Conservation (phyloP, 1,140 invertebrate species). For the Pararge aegeria region DNA sequence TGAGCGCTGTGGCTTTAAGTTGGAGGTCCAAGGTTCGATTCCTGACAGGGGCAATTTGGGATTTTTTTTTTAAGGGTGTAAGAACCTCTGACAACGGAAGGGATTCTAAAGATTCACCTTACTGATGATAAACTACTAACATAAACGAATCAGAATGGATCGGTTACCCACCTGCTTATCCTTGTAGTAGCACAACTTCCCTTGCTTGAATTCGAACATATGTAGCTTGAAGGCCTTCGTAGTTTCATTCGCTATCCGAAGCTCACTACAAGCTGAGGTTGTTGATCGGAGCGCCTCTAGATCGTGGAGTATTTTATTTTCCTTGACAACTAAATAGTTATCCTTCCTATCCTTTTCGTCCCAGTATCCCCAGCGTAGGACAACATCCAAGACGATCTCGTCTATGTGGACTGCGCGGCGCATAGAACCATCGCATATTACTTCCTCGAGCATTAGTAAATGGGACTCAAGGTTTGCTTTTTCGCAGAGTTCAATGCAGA, state of each 20-base stretch:
- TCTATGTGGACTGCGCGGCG: conserved; percentile 88
- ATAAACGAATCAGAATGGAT: background rate
- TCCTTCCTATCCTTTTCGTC: conserved; percentile 89
- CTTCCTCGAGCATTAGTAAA: conserved; percentile 87
- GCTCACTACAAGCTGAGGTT: conserved; percentile 82
- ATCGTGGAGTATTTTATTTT: conserved; percentile 74
- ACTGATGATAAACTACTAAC: too few species aligned
- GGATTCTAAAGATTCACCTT: too few species aligned
- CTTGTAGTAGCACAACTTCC: conserved; percentile 89
- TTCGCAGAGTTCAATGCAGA: conserved; percentile 84
- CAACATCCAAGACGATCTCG: conserved; percentile 84
- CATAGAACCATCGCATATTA: conserved; percentile 85
- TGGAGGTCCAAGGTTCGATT: too few species aligned
- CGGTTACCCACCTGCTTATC: conserved; percentile 83
- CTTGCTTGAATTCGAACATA: conserved; percentile 89
- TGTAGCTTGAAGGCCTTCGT: conserved; percentile 88
- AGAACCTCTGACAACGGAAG: too few species aligned
- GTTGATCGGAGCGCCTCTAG: conserved; percentile 78
- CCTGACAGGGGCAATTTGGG: too few species aligned
- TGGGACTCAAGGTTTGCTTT: conserved; percentile 83
- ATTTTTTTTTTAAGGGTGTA: too few species aligned
- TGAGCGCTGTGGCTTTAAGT: too few species aligned
- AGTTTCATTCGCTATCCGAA: conserved; percentile 89
- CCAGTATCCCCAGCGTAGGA: conserved; percentile 93
- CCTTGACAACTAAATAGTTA: conserved; percentile 87